phyloP scores from a whole-genome alignment of 2,797 vertebrate genomes.

The Paguma larvata region DNA sequence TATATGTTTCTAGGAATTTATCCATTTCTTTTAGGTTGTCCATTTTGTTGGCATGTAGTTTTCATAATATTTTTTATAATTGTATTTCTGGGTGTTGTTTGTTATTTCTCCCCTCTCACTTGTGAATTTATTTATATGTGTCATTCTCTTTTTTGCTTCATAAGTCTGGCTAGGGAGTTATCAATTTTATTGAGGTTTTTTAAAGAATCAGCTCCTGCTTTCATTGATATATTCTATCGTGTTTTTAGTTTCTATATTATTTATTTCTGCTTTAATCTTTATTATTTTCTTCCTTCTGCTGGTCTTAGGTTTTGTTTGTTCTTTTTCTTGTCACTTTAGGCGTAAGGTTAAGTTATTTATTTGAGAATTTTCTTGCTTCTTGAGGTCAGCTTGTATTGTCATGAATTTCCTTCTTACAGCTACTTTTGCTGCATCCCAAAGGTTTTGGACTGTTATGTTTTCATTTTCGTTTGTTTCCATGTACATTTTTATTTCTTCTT shows the following conservation, averaged over 20 bases:
- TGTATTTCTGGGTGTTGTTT: background rate
- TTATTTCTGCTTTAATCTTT: background rate
- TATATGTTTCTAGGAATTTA: background rate
- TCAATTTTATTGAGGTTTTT: background rate
- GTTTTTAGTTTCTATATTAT: background rate
- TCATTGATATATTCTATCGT: background rate
- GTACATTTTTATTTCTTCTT: background rate
- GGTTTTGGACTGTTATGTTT: background rate
- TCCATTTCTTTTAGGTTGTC: background rate
- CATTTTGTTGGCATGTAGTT: background rate
- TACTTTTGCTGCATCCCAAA: background rate
- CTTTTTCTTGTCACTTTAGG: background rate
- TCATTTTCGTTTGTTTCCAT: background rate
- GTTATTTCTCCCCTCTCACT: background rate
- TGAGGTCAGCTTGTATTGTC: background rate
- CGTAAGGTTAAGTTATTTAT: background rate
- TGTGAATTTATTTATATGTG: background rate
- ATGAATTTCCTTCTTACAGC: background rate
- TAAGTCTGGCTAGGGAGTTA: background rate
- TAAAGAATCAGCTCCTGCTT: background rate
- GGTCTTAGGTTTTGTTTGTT: background rate
- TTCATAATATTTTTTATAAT: background rate
- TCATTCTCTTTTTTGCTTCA: background rate
- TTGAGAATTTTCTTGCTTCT: background rate
- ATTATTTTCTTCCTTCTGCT: background rate